Base-by-base conservation (phyloP, 1,140 invertebrate genomes). In the Drosophila bocqueti region DNA sequence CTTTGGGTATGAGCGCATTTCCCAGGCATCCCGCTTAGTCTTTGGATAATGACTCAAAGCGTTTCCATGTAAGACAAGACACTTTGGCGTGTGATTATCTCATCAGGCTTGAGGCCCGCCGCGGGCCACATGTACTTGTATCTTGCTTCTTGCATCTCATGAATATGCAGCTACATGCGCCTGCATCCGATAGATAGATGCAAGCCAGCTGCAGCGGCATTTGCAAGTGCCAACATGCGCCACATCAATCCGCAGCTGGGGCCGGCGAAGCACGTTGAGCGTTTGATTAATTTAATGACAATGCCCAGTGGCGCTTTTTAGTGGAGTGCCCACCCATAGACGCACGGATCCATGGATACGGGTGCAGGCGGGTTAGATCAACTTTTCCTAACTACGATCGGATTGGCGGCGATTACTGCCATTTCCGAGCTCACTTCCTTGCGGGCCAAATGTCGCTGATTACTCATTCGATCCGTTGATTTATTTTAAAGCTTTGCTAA, bases 251-350 rank as follows among this genome's bases (percentile, higher is more conserved):
- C 38, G 64, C 65, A 57, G 50, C 43, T 50, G 62, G 29, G 63
- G 26, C 64, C 64, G 63, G 61, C 63, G 60, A 58, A 67, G 83
- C 83, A 86, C 50, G 83, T 83, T 86, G 76, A 83, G 67, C 84
- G 84, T 54, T 86, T 86, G 83, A 83, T 86, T 86, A 87, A 89
- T 87, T 89, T 87, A 87, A 89, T 87, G 72, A 89, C 80, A 83
- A 83, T 87, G 76, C 80, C 83, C 79, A 79, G 64, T 79, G 76
- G 83, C 83, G 64, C 40, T 55, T 71, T 78, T 66, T 61, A 49
- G 60, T 73, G 64, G 46, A 55, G 60, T 76, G 63, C 72, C 59
- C 59, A 60, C 60, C 75, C 52, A 82, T 50, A 61, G 52, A 52
- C 47, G 18, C 47, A 42, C 24, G 18, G 46, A 40, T 58, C 13